A percentile compares a stretch with the other conserved stretches of the same genome.
phyloP scores from a whole-genome alignment of 2,888 invertebrate species.

The Zaprionus bogoriensis region DNA sequence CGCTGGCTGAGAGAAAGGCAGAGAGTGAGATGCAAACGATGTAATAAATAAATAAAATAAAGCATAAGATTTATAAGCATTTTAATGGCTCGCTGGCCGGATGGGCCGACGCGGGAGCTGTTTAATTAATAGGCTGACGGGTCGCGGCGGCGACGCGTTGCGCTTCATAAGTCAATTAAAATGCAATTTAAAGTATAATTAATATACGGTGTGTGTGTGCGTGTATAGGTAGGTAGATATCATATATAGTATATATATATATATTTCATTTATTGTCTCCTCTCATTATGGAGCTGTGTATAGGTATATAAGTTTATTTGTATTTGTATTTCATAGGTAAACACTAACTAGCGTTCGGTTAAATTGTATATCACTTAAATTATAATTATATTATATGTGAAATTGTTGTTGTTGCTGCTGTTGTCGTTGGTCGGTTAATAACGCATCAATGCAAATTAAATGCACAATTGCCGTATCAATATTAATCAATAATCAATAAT shows the following conservation, averaged over 20 bases:
- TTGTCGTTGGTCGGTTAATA: constrained; percentile 44
- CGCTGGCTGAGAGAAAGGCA: too few relatives aligned
- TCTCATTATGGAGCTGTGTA: constrained; percentile 27
- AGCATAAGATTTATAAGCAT: constrained; percentile 53
- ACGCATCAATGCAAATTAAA: constrained; percentile 59
- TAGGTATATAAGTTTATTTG: constrained; percentile 24
- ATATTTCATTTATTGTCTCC: constrained; percentile 22
- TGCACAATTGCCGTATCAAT: constrained; percentile 37
- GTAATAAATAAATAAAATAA: neutral
- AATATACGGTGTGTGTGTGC: constrained; percentile 44
- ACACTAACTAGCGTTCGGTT: constrained; percentile 62
- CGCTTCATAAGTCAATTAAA: constrained; percentile 50
- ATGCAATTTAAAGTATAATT: constrained; percentile 52
- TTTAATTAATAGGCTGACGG: constrained; percentile 22
- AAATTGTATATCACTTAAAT: constrained; percentile 66
- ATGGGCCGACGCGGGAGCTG: neutral
- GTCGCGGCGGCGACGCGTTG: neutral
- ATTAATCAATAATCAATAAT: neutral
- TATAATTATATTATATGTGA: constrained; percentile 66
- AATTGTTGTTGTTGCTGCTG: too few relatives aligned
- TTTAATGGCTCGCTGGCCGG: constrained; percentile 20
- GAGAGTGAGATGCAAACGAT: neutral
- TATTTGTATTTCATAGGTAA: constrained; percentile 39
- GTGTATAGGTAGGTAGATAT: constrained; percentile 12
- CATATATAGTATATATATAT: constrained; percentile 18